These are phyloP conservation scores for Solenodon paradoxus DNA, from an alignment of 2,113 vertebrate species.

Conservation along the genomic window DNA sequence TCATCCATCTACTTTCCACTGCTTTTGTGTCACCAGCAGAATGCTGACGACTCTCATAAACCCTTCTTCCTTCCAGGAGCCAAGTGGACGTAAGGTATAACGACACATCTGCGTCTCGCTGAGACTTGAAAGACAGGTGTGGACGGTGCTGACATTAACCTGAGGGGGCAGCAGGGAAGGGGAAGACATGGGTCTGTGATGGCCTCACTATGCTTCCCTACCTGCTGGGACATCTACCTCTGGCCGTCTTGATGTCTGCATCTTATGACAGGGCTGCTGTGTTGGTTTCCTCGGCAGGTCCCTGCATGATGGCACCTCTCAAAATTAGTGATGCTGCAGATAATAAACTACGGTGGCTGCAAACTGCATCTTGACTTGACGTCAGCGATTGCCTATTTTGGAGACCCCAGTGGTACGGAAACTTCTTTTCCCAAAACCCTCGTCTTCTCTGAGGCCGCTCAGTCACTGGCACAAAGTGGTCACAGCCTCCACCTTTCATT, in stretches of 20 bases:
- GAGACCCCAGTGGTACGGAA: rapidly evolving
- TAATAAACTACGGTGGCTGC: background rate
- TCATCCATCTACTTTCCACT: too few relatives aligned
- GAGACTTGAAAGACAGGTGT: rapidly evolving
- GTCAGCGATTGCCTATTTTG: background rate
- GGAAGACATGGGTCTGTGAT: background rate
- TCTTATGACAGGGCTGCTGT: background rate
- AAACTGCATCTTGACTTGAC: background rate
- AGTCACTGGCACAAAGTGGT: background rate
- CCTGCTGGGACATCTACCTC: background rate
- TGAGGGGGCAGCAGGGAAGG: background rate
- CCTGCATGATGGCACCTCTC: background rate
- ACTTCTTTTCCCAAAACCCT: rapidly evolving
- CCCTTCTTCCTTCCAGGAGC: background rate
- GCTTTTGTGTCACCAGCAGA: background rate
- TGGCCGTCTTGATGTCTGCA: background rate
- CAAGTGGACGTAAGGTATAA: background rate
- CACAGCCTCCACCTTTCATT: background rate
- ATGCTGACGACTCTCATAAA: background rate
- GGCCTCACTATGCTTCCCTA: background rate
- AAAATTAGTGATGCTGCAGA: background rate
- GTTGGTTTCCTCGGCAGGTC: background rate
- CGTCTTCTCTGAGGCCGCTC: background rate
- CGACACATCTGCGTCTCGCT: background rate
- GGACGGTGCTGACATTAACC: rapidly evolving